Evolutionary conservation across 2,888 invertebrate species (phyloP).

Genomic region (Caenorhabditis zanzibari): DNA sequence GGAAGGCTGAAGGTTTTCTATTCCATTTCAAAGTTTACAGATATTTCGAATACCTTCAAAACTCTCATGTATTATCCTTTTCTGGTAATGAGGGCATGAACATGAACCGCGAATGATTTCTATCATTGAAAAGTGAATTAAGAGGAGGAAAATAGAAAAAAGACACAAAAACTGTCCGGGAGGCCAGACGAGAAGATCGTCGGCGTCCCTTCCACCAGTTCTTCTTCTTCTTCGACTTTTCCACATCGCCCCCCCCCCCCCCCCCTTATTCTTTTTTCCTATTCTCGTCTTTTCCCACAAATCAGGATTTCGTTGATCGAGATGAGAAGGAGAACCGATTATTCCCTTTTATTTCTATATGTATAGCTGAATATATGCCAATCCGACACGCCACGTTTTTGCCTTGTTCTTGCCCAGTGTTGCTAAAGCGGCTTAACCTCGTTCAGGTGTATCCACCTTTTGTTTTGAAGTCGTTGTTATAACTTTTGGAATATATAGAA

Average conservation of each 20-base stretch:
- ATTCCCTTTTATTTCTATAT: slow-evolving; percentile 43
- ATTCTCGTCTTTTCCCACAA: slow-evolving; percentile 48
- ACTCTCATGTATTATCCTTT: slow-evolving; percentile 2
- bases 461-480: slow-evolving; percentile 3
- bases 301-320: slow-evolving; percentile 59
- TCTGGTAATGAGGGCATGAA: slow-evolving; percentile 59
- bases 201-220: slow-evolving; percentile 48
- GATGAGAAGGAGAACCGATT: slow-evolving; percentile 62
- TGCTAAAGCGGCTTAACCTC: slow-evolving; percentile 34
- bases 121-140: slow-evolving; percentile 53
- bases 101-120: slow-evolving; percentile 64
- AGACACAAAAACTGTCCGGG: slow-evolving; percentile 12
- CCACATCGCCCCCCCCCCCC: neutral
- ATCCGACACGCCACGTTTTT: slow-evolving; percentile 39
- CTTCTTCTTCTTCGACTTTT: slow-evolving; percentile 54
- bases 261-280: slow-evolving; percentile 16
- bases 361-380: slow-evolving; percentile 45
- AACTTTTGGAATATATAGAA: no score
- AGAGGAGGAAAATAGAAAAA: slow-evolving; percentile 30
- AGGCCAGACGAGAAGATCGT: neutral
- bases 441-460: neutral
- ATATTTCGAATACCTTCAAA: no score
- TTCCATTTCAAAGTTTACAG: no score
- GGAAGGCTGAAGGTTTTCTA: no score
- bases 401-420: neutral